A percentile compares a stretch with the other conserved stretches of the same genome.
These are phyloP conservation scores for Lymantria monacha DNA, from an alignment of 2,888 invertebrate species.

Conservation along the genomic window DNA sequence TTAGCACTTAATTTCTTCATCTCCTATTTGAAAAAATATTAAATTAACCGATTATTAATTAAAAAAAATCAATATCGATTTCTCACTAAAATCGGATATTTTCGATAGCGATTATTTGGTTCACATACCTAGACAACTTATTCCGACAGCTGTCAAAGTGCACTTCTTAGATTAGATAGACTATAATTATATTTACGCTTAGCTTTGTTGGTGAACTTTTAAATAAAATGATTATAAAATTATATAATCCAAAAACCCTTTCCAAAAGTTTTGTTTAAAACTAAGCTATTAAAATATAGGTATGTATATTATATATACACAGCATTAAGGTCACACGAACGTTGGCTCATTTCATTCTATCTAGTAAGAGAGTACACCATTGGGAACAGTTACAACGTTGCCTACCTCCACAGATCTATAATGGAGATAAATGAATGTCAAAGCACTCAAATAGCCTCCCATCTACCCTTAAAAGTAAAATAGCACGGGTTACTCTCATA, in stretches of 20 bases:
- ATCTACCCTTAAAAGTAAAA: slow-evolving; percentile 60
- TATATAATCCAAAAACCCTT: neutral
- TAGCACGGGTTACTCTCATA: slow-evolving; percentile 59
- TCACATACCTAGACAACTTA: no score
- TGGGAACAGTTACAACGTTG: slow-evolving; percentile 51
- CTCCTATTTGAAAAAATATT: no score
- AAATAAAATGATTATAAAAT: neutral
- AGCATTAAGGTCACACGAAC: slow-evolving; percentile 5
- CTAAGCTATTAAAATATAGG: neutral
- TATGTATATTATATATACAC: slow-evolving; percentile 7
- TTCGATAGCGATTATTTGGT: no score
- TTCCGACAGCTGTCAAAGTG: no score
- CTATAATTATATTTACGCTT: no score
- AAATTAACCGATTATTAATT: no score
- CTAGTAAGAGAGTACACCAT: slow-evolving; percentile 43
- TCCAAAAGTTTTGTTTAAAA: neutral
- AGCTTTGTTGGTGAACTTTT: no score
- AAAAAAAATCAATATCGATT: no score
- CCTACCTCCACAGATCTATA: slow-evolving; percentile 59
- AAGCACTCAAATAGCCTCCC: slow-evolving; percentile 64
- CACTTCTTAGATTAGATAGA: no score
- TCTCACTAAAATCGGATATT: no score
- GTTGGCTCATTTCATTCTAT: slow-evolving; percentile 11
- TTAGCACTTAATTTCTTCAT: no score
- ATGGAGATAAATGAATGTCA: slow-evolving; percentile 80